Conservation (phyloP, 64 coral and sea anemone species). For the Anthopleura sola region DNA sequence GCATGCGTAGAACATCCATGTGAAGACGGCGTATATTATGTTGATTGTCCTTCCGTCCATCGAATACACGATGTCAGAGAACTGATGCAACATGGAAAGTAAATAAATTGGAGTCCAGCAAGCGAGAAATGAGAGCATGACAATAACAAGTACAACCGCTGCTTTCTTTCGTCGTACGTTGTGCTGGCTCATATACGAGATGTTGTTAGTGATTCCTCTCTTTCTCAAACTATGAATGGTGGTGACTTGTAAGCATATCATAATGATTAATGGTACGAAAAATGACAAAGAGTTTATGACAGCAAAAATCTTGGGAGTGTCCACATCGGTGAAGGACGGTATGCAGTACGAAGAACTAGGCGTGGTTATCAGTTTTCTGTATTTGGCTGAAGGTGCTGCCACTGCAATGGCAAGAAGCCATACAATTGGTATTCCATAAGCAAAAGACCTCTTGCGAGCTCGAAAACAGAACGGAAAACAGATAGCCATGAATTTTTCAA, state of each 20-base stretch:
- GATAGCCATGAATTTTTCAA: slow-evolving; percentile 67
- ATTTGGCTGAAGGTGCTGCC: not conserved
- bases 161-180: not conserved
- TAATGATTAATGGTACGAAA: not conserved
- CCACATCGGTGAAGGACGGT: not conserved
- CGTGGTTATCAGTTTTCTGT: not conserved
- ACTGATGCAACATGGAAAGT: not conserved
- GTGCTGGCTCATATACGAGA: not conserved
- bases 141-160: not conserved
- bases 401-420: slow-evolving; percentile 36
- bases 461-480: slow-evolving; percentile 49
- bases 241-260: not conserved
- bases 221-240: not conserved
- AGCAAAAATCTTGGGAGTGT: not conserved
- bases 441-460: slow-evolving; percentile 28
- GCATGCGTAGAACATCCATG: slow-evolving; percentile 8
- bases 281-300: not conserved
- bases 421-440: slow-evolving; percentile 23
- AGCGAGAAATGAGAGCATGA: slow-evolving; percentile 1
- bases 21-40: not conserved
- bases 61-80: not conserved
- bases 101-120: slow-evolving; percentile 5
- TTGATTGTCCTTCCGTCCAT: not conserved
- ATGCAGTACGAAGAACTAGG: not conserved
- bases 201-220: not conserved